phyloP scores from a whole-genome alignment of 2,113 vertebrate species.

The Casuarius casuarius region DNA sequence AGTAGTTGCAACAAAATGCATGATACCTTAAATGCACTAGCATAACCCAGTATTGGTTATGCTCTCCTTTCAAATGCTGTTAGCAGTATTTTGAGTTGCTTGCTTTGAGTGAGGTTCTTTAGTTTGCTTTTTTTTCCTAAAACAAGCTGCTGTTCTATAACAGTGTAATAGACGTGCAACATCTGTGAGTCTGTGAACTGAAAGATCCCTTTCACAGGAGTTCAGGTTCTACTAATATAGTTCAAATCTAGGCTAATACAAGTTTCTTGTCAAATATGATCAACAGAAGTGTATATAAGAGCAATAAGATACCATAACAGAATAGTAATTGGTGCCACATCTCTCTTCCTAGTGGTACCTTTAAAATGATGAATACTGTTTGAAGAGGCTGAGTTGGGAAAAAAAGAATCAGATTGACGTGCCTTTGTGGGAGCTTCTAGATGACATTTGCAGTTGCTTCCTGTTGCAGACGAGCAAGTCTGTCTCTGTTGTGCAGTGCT shows the following conservation, averaged over 20 bases:
- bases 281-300: rapidly evolving
- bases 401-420: neutral
- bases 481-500: too few relatives aligned
- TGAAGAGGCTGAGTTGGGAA: neutral
- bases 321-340: rapidly evolving
- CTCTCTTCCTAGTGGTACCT: rapidly evolving
- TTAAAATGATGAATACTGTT: neutral
- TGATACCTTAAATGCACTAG: neutral
- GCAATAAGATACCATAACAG: rapidly evolving
- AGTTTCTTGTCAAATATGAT: neutral
- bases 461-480: neutral
- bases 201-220: too few relatives aligned
- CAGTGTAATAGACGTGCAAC: rapidly evolving
- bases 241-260: rapidly evolving
- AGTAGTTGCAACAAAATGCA: too few relatives aligned
- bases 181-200: neutral
- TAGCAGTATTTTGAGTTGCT: neutral
- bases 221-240: neutral
- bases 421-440: neutral
- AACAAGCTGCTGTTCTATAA: neutral
- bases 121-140: neutral
- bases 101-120: neutral
- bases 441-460: neutral
- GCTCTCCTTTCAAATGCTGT: neutral
- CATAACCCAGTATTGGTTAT: neutral